phyloP scores from a whole-genome alignment of 2,113 vertebrate species.

The Zingel zingel region DNA sequence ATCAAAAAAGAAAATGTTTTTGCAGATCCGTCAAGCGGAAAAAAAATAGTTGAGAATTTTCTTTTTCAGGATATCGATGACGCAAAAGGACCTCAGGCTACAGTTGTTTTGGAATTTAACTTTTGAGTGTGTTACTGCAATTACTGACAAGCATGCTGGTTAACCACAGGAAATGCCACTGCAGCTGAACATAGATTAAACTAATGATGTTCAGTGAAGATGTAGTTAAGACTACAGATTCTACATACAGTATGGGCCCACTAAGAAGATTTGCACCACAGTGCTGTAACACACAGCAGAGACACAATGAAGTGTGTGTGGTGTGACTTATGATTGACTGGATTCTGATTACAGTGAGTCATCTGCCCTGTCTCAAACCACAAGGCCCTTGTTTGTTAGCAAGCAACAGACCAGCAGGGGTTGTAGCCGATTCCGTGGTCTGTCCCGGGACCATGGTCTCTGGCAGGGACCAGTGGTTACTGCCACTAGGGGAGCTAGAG shows the following conservation, averaged over 20 bases:
- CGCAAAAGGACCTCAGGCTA: background rate
- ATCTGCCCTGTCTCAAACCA: slow-evolving; percentile 5
- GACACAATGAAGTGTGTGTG: background rate
- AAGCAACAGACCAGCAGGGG: background rate
- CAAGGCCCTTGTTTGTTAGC: background rate
- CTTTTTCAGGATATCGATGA: background rate
- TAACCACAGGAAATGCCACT: slow-evolving; percentile 3
- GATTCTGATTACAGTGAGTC: slow-evolving; percentile 20
- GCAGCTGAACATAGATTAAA: background rate
- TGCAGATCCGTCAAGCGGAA: background rate
- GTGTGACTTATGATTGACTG: background rate
- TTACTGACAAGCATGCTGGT: background rate
- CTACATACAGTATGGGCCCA: background rate
- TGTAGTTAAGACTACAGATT: background rate
- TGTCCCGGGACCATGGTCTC: too few relatives aligned
- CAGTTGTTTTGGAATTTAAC: background rate
- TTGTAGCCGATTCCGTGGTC: too few relatives aligned
- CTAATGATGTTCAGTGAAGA: background rate
- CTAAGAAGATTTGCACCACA: background rate
- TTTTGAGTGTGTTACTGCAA: background rate
- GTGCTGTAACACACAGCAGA: background rate
- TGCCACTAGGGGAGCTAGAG: too few relatives aligned
- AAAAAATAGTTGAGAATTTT: background rate
- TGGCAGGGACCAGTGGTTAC: too few relatives aligned
- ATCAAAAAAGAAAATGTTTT: background rate